Base-by-base conservation (phyloP, 2,888 invertebrate genomes). In the Himalopsyche japonica region DNA sequence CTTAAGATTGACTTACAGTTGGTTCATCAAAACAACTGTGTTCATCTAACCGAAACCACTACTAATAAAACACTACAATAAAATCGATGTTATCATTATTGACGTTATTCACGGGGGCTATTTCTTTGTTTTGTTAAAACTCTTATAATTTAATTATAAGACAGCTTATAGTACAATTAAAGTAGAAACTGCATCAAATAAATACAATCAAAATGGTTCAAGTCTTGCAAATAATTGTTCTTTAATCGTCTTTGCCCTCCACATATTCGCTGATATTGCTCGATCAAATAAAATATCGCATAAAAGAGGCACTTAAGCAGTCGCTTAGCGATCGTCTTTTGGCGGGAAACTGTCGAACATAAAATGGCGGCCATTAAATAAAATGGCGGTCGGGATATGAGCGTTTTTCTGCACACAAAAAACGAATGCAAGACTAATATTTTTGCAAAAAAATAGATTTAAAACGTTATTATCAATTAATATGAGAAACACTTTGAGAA, bases 281-380 rank as follows among this genome's bases (percentile, higher is more conserved):
- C 70, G 70, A 70, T 70, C 70, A 70, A 70, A 70, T 70, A 70
- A 70, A 70, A 70, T 70, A 70, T 30, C 70, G 70, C 70, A 70
- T 70, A 70, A 70, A 70, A 70, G 70, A 15, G 27, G 24, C 27
- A 70, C 70, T 70, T 70, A 70, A 70, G 30, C 70, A 70, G 24
- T 30, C 70, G 70, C 70, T 70, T 70, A 70, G 70, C 70, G 70
- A 70, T 70, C 70, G 27, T 70, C 47, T 32, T 77, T 70, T 76
- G 48, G 83, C 80, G 80, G 70, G 49, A 81, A 84, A 81, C 32
- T 27, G 70, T 49, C 81, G 64, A 70, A 81, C 49, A 80, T 30
- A 83, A 85, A 85, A 85, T 83, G 82, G 85, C 85, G 49, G 80
- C 82, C 81, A 79, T 83, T 70, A 83, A 83, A 83, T 83, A 83